Percentiles rank a stretch among this genome's conserved stretches.
phyloP scores from a whole-genome alignment of 2,113 vertebrate genomes.

The Carettochelys insculpta region DNA sequence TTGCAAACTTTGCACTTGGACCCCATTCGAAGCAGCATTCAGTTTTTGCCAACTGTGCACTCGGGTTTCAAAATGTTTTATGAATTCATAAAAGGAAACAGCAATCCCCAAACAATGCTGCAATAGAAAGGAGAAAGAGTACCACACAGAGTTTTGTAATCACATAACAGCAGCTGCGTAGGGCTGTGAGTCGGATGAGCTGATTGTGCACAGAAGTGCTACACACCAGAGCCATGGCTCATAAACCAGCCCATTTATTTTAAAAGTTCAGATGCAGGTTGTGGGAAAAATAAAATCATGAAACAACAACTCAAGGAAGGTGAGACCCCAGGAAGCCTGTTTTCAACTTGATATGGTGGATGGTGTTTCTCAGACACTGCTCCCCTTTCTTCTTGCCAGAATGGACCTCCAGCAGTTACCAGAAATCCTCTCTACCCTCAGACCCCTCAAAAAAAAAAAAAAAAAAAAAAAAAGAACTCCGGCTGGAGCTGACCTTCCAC shows the following conservation, averaged over 20 bases:
- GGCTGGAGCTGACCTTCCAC: rapidly evolving
- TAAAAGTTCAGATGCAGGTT: not conserved
- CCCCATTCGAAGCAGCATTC: not conserved
- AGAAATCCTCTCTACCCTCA: rapidly evolving
- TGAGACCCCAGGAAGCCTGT: not conserved
- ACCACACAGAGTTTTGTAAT: rapidly evolving
- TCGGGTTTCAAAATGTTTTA: not conserved
- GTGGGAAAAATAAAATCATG: not conserved
- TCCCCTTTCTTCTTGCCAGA: rapidly evolving
- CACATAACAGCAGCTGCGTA: rapidly evolving
- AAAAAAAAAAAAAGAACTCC: not conserved
- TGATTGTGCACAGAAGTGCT: not conserved
- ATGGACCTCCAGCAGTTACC: rapidly evolving
- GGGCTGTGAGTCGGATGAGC: rapidly evolving
- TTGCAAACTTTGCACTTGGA: not conserved
- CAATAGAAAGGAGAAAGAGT: rapidly evolving
- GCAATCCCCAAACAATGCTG: not conserved
- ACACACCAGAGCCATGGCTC: not conserved
- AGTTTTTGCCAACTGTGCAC: not conserved
- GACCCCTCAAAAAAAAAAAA: not conserved
- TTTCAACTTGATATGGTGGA: not conserved
- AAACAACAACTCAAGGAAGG: not conserved
- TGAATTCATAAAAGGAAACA: not conserved
- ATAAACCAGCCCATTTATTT: not conserved
- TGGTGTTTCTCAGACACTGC: not conserved